phyloP scores from a whole-genome alignment of 1,140 invertebrate genomes.

The Trichogramma pretiosum region DNA sequence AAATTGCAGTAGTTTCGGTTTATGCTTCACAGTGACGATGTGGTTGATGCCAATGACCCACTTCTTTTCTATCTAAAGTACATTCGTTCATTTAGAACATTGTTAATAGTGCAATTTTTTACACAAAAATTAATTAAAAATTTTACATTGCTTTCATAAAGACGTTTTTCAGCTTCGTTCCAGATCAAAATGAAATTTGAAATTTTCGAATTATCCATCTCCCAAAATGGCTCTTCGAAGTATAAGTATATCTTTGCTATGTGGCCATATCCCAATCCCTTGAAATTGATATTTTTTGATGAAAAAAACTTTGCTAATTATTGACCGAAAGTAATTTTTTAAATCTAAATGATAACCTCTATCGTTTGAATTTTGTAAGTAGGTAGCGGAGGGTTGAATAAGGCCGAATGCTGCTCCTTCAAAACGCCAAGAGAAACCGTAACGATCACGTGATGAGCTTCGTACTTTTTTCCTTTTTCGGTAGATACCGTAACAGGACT shows the following conservation, averaged over 20 bases:
- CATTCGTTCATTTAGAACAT: no score
- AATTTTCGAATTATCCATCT: slow-evolving; percentile 28
- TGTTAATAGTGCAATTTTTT: no score
- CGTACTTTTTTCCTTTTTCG: slow-evolving; percentile 28
- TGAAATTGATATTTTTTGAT: slow-evolving; percentile 16
- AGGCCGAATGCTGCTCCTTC: slow-evolving; percentile 31
- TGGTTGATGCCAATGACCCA: slow-evolving; percentile 54
- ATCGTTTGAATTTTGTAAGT: slow-evolving; percentile 31
- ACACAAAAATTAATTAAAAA: no score
- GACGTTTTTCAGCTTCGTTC: no score
- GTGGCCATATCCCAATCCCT: slow-evolving; percentile 48
- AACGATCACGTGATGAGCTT: slow-evolving; percentile 40
- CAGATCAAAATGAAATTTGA: slow-evolving; percentile 46
- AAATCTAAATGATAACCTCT: slow-evolving; percentile 33
- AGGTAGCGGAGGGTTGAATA: slow-evolving; percentile 37
- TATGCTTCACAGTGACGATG: slow-evolving; percentile 53
- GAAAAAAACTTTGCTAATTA: not conserved
- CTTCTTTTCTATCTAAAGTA: slow-evolving; percentile 30
- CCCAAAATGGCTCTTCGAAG: slow-evolving; percentile 55
- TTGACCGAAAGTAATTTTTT: not conserved
- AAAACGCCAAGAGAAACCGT: slow-evolving; percentile 44
- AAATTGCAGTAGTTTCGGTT: slow-evolving; percentile 55
- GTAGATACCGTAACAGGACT: slow-evolving; percentile 28
- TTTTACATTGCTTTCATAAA: no score
- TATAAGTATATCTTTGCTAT: slow-evolving; percentile 63